These are phyloP conservation scores for Melipona beecheii DNA, from an alignment of 2,888 invertebrate genomes.

Conservation along the genomic window DNA sequence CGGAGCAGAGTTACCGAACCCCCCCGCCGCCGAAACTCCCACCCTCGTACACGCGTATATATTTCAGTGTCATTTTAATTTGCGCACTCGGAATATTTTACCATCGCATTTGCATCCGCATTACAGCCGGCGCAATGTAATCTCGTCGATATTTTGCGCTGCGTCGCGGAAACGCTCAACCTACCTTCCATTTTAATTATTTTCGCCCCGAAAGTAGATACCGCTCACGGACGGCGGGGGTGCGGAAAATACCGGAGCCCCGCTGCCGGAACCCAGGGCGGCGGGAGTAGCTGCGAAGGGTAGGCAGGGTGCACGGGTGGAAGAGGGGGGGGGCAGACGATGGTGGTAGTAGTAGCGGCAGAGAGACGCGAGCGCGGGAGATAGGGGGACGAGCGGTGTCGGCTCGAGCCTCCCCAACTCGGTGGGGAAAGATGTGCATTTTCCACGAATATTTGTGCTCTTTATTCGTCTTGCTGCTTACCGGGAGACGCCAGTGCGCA, in stretches of 20 bases:
- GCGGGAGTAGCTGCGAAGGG: conserved; percentile 2
- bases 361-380: background rate
- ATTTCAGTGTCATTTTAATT: conserved; percentile 83
- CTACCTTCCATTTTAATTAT: conserved; percentile 81
- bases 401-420: conserved; percentile 8
- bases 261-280: conserved; percentile 8
- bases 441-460: conserved; percentile 75
- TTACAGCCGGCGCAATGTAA: conserved; percentile 81
- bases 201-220: conserved; percentile 73
- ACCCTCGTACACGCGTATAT: conserved; percentile 74
- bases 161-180: conserved; percentile 72
- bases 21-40: conserved; percentile 28
- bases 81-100: conserved; percentile 83
- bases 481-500: conserved; percentile 70
- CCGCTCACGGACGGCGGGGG: conserved; percentile 54
- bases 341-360: background rate
- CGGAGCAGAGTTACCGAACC: conserved; percentile 28
- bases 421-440: conserved; percentile 67
- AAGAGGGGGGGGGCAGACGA: conserved; percentile 10
- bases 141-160: conserved; percentile 83
- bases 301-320: background rate
- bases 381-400: conserved; percentile 17
- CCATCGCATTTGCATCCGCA: conserved; percentile 82
- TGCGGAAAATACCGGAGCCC: conserved; percentile 47
- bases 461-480: conserved; percentile 73